Evolutionary conservation across 2,113 vertebrate genomes (phyloP).

Genomic region (Procavia capensis): DNA sequence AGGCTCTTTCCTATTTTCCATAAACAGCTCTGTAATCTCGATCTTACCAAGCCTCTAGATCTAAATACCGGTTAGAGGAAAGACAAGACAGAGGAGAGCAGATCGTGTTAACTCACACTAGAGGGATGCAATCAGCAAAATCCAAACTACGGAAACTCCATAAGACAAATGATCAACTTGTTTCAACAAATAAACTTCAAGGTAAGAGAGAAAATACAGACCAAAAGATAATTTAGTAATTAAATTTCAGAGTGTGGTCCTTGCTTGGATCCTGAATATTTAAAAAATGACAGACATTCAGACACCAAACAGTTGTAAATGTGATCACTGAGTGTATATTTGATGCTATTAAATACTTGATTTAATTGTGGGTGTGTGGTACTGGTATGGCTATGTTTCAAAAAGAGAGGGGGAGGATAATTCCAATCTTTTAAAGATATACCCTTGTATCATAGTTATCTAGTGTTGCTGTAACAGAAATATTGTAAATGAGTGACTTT

Average conservation of each 20-base stretch:
- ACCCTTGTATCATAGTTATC: neutral
- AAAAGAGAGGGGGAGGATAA: neutral
- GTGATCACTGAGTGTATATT: neutral
- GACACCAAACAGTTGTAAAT: constrained; percentile 4
- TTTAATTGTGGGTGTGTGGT: neutral
- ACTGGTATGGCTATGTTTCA: neutral
- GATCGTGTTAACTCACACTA: neutral
- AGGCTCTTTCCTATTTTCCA: neutral
- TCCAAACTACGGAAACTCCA: neutral
- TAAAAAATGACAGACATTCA: neutral
- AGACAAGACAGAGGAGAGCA: neutral
- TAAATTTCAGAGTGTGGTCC: neutral
- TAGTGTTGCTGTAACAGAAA: no score
- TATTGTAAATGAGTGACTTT: no score
- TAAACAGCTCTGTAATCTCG: neutral
- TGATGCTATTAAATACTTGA: neutral
- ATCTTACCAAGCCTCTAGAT: neutral
- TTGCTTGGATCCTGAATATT: neutral
- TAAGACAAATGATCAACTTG: neutral
- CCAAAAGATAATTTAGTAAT: constrained; percentile 10
- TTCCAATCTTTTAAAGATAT: neutral
- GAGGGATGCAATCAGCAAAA: neutral
- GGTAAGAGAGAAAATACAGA: neutral
- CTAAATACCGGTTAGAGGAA: neutral
- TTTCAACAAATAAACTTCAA: neutral